Evolutionary conservation across 2,113 vertebrate species (phyloP).

Genomic region (Pluvianellus socialis): DNA sequence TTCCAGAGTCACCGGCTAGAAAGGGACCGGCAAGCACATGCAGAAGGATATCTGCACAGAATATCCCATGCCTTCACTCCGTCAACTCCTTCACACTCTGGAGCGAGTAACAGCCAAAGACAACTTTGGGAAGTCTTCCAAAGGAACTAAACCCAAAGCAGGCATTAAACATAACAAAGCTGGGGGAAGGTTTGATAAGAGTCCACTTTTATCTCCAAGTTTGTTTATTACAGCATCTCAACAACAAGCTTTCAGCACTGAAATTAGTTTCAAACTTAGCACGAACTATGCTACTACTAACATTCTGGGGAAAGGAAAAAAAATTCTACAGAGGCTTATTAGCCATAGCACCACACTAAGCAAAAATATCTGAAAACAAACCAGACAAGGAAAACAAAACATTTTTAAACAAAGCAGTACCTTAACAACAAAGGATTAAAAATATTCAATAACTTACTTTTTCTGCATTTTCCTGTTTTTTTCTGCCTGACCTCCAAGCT

Average conservation of each 20-base stretch:
- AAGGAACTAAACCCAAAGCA: neutral
- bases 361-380: neutral
- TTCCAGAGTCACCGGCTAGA: neutral
- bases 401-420: neutral
- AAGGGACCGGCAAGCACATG: neutral
- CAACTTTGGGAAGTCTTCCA: neutral
- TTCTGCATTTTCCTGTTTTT: conserved; percentile 97
- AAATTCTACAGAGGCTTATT: neutral
- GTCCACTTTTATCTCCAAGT: neutral
- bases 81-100: neutral
- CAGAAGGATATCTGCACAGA: neutral
- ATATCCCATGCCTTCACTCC: neutral
- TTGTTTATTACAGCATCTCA: neutral
- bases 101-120: neutral
- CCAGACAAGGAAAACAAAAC: neutral
- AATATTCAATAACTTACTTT: conserved; percentile 81
- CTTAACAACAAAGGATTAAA: neutral
- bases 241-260: neutral
- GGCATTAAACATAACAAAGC: neutral
- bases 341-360: neutral
- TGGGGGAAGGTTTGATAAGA: neutral
- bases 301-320: no score
- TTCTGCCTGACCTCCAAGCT: conserved; percentile 89
- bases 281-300: neutral
- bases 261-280: neutral